phyloP scores from a whole-genome alignment of 92 coral and sea anemone genomes.

The Bergia puertoricense region DNA sequence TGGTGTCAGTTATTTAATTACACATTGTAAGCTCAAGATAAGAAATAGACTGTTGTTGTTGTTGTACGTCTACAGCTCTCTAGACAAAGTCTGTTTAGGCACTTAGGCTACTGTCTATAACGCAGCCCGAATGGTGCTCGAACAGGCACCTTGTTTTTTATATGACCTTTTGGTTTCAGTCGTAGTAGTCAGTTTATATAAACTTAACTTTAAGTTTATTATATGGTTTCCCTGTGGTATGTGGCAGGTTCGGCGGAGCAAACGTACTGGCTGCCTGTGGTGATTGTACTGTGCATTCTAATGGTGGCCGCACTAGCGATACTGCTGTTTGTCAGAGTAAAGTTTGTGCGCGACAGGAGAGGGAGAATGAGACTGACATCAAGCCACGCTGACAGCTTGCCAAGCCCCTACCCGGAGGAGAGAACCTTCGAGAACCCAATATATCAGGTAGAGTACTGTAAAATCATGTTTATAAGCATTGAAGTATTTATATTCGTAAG shows the following conservation, averaged over 20 bases:
- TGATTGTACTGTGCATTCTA: slow-evolving; percentile 38
- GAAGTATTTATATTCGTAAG: too few relatives aligned
- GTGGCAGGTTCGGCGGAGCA: slow-evolving; percentile 14
- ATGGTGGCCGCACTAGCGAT: slow-evolving; percentile 45
- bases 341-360: slow-evolving; percentile 38
- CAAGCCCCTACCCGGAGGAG: slow-evolving; percentile 70
- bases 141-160: too few relatives aligned
- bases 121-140: too few relatives aligned
- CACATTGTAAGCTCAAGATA: too few relatives aligned
- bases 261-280: slow-evolving; percentile 49
- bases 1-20: too few relatives aligned
- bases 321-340: slow-evolving; percentile 37
- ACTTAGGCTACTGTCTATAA: too few relatives aligned
- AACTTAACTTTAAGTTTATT: too few relatives aligned
- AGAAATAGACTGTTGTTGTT: too few relatives aligned
- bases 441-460: slow-evolving; percentile 60
- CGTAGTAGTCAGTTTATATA: too few relatives aligned
- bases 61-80: too few relatives aligned
- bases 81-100: too few relatives aligned
- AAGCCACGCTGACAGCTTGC: slow-evolving; percentile 64
- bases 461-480: neutral
- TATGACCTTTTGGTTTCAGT: too few relatives aligned
- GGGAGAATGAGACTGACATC: slow-evolving; percentile 71
- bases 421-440: slow-evolving; percentile 85
- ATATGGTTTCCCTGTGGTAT: neutral